Evolutionary conservation across 2,797 vertebrate species (phyloP), one percentile per base, ranked within the genome.

Genomic region (Hypotaenidia okinawae): DNA sequence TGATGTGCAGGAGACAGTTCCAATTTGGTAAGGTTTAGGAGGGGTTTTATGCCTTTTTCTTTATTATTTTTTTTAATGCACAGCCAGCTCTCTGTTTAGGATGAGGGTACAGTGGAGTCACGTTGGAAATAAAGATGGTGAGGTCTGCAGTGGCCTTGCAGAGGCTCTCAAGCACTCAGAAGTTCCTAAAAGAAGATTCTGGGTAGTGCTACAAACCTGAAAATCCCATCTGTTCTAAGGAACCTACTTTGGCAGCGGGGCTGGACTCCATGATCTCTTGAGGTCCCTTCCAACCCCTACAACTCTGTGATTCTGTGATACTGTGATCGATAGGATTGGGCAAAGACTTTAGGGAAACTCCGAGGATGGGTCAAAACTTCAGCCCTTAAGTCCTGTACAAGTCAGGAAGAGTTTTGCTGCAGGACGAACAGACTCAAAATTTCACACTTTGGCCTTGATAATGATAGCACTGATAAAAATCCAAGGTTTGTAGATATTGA

Each of bases 1-100:
- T 96, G 79, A 87, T 62, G 35, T 78, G 16, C 58, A 49, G 55
- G 39, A 90, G 77, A 72, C 59, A 89, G 59, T 64, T 94, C 79
- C n/a, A 49, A 76, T 88, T 78, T 81, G 47, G 43, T 62, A 58
- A 15, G 14, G 43, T 93, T 88, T 17, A 19, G 35, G 18, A 77
- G 11, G 68, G 13, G 51, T 25, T 25, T 25, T 52, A 25, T 25
- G 51, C 25, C 7, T 32, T 2, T 16, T 16, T 10, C 19, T 7
- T 10, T 23, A 8, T 30, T 25, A 8, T n/a, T 25, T 35, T 28
- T 32, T 35, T 11, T 14, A n/a, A 32, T 35, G 15, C 1, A 2
- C 16, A 35, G 27, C 8, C 30, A 67, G 22, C 4, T 59, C 22
- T 67, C 33, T 57, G 4, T 66, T 88, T 47, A 67, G 24, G 9